Evolutionary conservation across 2,888 invertebrate species (phyloP), one percentile per base, ranked within the genome.

Genomic region (Athetis lepigone): DNA sequence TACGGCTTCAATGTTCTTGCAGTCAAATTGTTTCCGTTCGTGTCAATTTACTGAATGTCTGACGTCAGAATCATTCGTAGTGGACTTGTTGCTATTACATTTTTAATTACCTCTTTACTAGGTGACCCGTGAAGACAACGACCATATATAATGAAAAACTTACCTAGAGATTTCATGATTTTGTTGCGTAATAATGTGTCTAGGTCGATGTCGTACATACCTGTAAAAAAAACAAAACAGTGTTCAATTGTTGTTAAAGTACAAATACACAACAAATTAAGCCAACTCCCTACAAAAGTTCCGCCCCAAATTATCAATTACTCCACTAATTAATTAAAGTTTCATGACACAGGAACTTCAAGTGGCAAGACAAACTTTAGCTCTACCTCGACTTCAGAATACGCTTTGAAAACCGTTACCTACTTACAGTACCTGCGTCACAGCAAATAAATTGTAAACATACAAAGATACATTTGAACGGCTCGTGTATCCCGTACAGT

Each of bases 1-100:
- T 67, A 70, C 54, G 71, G 61, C 81, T 85, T 80, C 83, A 84
- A 82, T 83, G 86, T 86, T 88, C 88, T 79, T 85, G 86, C 86
- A 89, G 84, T 90, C 91, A 92, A 93, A 93, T 93, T 92, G 93
- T 89, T 90, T 90, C 90, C 87, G 88, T 86, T 88, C 86, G 81
- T 85, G 90, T 90, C 90, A 90, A 88, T 91, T 91, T 88, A 85
- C 85, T 85, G 86, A 85, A 85, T 85, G 84, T 85, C 78, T 82
- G 79, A 80, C 79, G 77, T 70, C 72, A 75, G 75, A 79, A 80
- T 81, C 78, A 80, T 80, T 85, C 73, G 63, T 57, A 66, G 67
- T 64, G 60, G 77, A 79, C 73, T 73, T 79, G 70, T 78, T 80
- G 73, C 69, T 68, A 55, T 58, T 43, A 50, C 4, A 27, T 52